These are phyloP conservation scores for Tipula vernalis DNA, from an alignment of 2,888 invertebrate genomes.

Conservation along the genomic window DNA sequence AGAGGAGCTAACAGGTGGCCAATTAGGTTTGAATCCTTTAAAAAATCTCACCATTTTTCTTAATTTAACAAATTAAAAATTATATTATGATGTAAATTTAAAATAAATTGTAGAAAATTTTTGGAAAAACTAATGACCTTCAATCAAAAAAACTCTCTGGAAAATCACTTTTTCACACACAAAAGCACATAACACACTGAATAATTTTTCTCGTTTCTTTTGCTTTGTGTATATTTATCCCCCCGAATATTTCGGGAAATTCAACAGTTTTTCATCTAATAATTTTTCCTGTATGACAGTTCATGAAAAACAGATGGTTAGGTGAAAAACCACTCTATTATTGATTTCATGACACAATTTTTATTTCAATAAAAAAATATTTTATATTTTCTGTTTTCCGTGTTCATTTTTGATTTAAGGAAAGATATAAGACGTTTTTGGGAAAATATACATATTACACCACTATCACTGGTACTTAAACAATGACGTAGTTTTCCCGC, in stretches of 20 bases:
- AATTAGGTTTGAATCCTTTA: background rate
- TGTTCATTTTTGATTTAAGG: background rate
- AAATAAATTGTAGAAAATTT: background rate
- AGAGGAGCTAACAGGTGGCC: background rate
- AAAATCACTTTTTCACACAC: background rate
- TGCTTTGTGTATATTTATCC: background rate
- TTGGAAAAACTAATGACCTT: background rate
- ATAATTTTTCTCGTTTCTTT: background rate
- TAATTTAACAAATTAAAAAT: background rate
- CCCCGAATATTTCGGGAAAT: background rate
- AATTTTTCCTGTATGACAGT: background rate
- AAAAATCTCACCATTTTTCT: background rate
- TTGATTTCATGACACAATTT: background rate
- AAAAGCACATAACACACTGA: background rate
- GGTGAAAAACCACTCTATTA: background rate
- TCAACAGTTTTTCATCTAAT: background rate
- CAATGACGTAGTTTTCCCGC: conserved; percentile 10
- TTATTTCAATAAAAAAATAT: background rate
- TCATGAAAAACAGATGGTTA: background rate
- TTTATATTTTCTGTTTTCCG: no score
- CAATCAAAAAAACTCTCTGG: background rate
- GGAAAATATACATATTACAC: background rate
- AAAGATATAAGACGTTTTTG: background rate
- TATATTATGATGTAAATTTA: background rate
- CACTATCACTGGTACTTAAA: background rate